These are phyloP conservation scores for Lutjanus argentimaculatus DNA, from an alignment of 2,797 vertebrate species.

Conservation along the genomic window DNA sequence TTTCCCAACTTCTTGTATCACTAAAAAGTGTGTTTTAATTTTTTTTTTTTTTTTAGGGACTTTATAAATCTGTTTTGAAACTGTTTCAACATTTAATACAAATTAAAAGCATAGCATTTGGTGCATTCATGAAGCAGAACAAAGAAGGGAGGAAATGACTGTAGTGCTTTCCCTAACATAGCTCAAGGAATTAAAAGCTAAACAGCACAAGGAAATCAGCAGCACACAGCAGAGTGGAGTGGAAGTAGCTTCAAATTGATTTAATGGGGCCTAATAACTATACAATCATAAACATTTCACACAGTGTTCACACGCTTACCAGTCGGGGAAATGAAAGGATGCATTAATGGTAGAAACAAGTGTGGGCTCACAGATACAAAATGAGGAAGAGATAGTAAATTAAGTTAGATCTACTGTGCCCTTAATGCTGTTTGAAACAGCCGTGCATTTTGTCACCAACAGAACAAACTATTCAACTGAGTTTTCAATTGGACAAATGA, in stretches of 20 bases:
- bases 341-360: background rate
- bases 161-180: background rate
- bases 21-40: background rate
- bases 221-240: conserved; percentile 10
- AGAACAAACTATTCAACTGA: background rate
- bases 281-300: conserved; percentile 17
- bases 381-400: background rate
- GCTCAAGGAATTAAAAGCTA: conserved; percentile 28
- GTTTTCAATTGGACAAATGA: too few species aligned
- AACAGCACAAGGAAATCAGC: conserved; percentile 31
- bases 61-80: background rate
- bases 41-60: background rate
- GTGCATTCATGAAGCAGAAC: conserved; percentile 1
- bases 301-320: conserved; percentile 1
- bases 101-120: background rate
- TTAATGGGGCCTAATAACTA: conserved; percentile 22
- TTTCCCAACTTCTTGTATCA: background rate
- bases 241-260: conserved; percentile 19
- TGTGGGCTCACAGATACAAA: background rate
- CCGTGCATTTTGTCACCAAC: background rate
- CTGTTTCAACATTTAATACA: background rate
- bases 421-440: background rate
- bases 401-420: background rate
- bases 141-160: background rate
- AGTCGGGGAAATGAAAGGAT: conserved; percentile 26